Base-by-base conservation (phyloP, 1,140 invertebrate genomes). In the Pachypeltis micranthus region DNA sequence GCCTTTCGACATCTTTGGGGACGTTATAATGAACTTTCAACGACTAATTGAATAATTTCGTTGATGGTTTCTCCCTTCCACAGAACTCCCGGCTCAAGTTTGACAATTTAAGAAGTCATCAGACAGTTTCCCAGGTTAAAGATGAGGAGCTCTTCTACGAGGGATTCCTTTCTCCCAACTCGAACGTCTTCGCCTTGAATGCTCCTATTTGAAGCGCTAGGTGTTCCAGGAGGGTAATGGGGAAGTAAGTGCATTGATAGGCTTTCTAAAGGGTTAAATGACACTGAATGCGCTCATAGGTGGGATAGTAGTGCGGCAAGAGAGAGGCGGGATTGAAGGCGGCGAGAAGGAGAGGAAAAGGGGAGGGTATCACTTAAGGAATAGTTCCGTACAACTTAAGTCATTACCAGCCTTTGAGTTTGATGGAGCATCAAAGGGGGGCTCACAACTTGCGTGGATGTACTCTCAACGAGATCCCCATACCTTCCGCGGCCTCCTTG, bases 391-490 rank as follows among this genome's bases (percentile, higher is more conserved):
- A 51, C 47, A 51, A 51, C 47, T 51, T 51, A 51, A 51, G 47
- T 51, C 47, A 51, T 51, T 51, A 51, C 47, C 47, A 16, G 47
- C 12, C 47, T 51, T 51, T 51, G 47, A 51, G 47, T 51, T 51
- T 51, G 47, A 51, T 51, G 47, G 47, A 51, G 47, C 47, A 51
- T 51, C 47, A 51, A 51, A 51, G 47, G 47, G 47, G 47, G 34
- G 34, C 7, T n/a, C 21, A 16, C 47, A 51, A 51, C 47, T 51
- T 10, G 47, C 23, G 23, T 21, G 23, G 47, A 51, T 21, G 47
- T 16, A 21, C 47, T n/a, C 47, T 10, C 4, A 10, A 10, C 31
- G 31, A 39, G 31, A 39, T 7, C 16, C 7, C 7, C 31, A 16
- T 7, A 7, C 31, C 10, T 4, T 16, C 4, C 47, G 47, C 47